Evolutionary conservation across 1,140 invertebrate genomes (phyloP), one percentile per base, ranked within the genome.

Genomic region (Hydropsyche tenuis): DNA sequence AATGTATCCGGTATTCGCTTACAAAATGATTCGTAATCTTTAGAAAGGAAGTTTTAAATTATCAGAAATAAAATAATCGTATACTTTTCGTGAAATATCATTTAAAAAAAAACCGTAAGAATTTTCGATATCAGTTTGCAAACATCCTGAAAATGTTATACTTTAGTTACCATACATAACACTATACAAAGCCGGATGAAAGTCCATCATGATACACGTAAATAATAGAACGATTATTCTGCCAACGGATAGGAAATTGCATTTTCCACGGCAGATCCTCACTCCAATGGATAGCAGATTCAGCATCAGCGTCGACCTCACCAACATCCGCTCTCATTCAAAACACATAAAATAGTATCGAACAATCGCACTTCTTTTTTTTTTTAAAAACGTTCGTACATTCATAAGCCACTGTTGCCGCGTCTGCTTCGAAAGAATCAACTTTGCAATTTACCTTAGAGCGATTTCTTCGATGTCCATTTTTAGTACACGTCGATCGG

Each of bases 211-310:
- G 69, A 75, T 75, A 69, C 62, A 70, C 60, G 72, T 73, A 69
- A 23, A 73, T 70, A 72, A 64, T 64, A 22, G 46, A 70, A 18
- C 65, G 72, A 70, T 76, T 73, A 73, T 72, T 75, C 56, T 72
- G 53, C 48, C 43, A 51, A 45, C 73, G 74, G 65, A 71, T 76
- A 71, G 75, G 75, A 76, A 76, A 76, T 76, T 76, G 75, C 75
- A 73, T 76, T 72, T 73, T 72, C 62, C 62, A 75, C 23, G 20
- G 22, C 25, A 25, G 42, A n/a, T 68, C 14, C 43, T 25, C 12
- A 43, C 37, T 6, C n/a, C n/a, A 6, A 43, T 53, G 37, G 27
- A n/a, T 53, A 68, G 62, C 69, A 64, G 56, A 72, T 65, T 64
- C 60, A 73, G 66, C 14, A 42, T 23, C 45, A 48, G 30, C 20